Conservation (phyloP, 2,888 invertebrate genomes). For the Spisula solida region DNA sequence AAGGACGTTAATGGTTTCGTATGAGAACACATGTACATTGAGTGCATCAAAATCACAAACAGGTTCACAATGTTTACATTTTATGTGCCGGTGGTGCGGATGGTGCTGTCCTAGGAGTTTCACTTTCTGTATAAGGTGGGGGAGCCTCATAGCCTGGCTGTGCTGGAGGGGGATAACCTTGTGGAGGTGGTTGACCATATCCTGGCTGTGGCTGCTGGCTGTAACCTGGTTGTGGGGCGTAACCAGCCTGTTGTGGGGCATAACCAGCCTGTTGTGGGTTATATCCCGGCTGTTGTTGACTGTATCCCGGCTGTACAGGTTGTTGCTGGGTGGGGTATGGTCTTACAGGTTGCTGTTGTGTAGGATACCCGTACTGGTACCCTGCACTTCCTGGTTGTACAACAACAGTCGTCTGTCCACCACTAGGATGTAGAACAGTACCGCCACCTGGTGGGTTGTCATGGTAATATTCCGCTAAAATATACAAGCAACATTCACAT, state of each 20-base stretch:
- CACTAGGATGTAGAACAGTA: constrained; percentile 49
- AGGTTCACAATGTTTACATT: background rate
- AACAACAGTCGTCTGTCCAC: constrained; percentile 52
- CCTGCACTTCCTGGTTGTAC: constrained; percentile 54
- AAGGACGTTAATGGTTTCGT: background rate
- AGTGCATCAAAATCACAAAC: background rate
- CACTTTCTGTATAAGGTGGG: constrained; percentile 64
- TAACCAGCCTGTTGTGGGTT: constrained; percentile 12
- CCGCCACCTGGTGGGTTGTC: constrained; percentile 72
- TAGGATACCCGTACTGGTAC: constrained; percentile 53
- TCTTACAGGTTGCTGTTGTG: constrained; percentile 43
- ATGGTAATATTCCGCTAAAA: constrained; percentile 78
- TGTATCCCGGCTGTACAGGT: constrained; percentile 21
- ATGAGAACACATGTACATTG: background rate
- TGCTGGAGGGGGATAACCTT: constrained; percentile 35
- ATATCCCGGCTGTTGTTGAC: constrained; percentile 22
- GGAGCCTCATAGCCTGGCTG: constrained; percentile 40
- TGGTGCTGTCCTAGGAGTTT: constrained; percentile 32
- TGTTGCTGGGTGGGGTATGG: constrained; percentile 21
- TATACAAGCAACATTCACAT: background rate
- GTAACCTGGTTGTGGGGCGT: constrained; percentile 11
- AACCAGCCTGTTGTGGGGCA: constrained; percentile 21
- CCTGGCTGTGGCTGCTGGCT: constrained; percentile 13
- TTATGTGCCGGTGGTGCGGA: constrained; percentile 67
- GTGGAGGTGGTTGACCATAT: background rate